These are phyloP conservation scores for Aramus guarauna DNA, from an alignment of 2,113 vertebrate species.

Conservation along the genomic window DNA sequence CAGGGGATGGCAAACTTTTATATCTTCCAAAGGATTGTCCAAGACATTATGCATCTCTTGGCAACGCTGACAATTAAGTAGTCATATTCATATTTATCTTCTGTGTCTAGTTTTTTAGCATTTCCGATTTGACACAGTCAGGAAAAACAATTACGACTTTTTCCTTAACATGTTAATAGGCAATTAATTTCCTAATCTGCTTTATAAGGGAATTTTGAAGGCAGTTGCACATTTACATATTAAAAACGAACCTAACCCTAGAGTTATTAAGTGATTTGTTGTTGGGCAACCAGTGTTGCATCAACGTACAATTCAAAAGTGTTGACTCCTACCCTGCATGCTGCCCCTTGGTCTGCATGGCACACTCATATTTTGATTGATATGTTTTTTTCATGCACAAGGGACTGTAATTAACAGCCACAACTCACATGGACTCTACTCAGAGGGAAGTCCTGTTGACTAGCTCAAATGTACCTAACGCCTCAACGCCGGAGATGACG, in stretches of 20 bases:
- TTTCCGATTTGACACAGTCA: not conserved
- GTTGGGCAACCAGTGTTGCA: conserved; percentile 16
- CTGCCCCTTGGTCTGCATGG: not conserved
- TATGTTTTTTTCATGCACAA: not conserved
- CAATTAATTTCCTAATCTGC: conserved; percentile 25
- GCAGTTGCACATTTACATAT: not conserved
- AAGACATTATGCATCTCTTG: not conserved
- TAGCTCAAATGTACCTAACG: fast-evolving
- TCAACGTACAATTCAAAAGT: not conserved
- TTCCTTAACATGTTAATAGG: not conserved
- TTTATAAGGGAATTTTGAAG: conserved; percentile 26
- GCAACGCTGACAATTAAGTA: not conserved
- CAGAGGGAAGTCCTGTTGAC: not conserved
- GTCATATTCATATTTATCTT: not conserved
- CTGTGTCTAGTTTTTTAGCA: not conserved
- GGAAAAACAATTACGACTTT: not conserved
- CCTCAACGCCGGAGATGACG: not conserved
- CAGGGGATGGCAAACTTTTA: not conserved
- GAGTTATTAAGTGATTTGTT: conserved; percentile 24
- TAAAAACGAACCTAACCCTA: conserved; percentile 13
- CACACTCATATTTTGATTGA: not conserved
- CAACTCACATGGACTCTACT: not conserved
- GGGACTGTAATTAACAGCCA: conserved; percentile 9
- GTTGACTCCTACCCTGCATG: not conserved
- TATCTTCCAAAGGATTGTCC: not conserved